phyloP scores from a whole-genome alignment of 2,113 vertebrate species.

The Scortum barcoo region DNA sequence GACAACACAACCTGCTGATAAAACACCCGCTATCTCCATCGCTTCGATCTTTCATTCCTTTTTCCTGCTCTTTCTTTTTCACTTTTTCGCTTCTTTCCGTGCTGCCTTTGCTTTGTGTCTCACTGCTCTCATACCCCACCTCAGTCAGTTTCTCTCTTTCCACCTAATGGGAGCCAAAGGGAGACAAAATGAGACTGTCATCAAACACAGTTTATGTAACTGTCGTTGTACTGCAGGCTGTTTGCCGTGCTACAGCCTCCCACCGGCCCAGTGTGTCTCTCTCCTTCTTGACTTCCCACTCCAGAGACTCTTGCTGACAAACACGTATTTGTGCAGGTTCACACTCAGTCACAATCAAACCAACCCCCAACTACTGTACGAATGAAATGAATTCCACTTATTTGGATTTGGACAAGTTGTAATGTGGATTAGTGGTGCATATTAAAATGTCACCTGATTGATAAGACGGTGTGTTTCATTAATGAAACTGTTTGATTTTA shows the following conservation, averaged over 20 bases:
- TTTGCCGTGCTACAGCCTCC: constrained; percentile 17
- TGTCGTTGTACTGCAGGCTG: constrained; percentile 10
- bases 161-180: constrained; percentile 53
- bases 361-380: background rate
- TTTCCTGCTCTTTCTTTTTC: constrained; percentile 7
- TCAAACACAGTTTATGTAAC: constrained; percentile 62
- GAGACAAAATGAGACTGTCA: constrained; percentile 42
- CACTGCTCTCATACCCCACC: constrained; percentile 8
- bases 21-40: constrained; percentile 31
- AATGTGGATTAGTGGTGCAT: background rate
- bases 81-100: constrained; percentile 6
- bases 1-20: constrained; percentile 32
- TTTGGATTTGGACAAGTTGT: background rate
- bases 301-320: constrained; percentile 14
- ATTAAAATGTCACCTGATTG: background rate
- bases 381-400: background rate
- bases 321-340: constrained; percentile 10
- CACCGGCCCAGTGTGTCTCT: constrained; percentile 20
- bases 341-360: background rate
- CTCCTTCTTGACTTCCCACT: constrained; percentile 29
- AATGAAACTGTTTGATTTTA: background rate
- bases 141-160: constrained; percentile 21
- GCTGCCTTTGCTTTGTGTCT: constrained; percentile 16
- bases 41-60: background rate
- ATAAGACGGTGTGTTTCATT: background rate